Evolutionary conservation across 1,140 invertebrate genomes (phyloP), one percentile per base, ranked within the genome.

Genomic region (Littorina saxatilis): DNA sequence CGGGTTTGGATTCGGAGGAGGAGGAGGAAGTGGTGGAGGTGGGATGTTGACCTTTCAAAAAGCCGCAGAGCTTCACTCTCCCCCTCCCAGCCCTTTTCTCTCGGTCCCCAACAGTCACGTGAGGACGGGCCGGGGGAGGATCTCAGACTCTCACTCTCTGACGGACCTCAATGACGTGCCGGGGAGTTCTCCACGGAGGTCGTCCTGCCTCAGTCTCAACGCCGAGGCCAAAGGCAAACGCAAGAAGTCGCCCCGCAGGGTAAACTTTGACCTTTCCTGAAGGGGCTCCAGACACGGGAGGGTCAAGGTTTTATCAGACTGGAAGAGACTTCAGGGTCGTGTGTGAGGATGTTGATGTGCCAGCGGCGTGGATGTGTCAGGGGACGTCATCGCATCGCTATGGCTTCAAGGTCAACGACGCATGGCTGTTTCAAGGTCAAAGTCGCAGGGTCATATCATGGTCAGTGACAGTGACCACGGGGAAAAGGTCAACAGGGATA

Each of bases 181-280:
- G 1, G 23, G 58, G 27, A 79, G 63, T 0, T 47, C 35, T 3
- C 63, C 75, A 11, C 40, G 80, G 20, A 55, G 80, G 13, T 17
- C 79, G 27, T 84, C 83, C n/a, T 84, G 83, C 37, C 70, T 84
- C 27, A 84, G 80, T 35, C 58, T 84, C 39, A 84, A 81, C 70
- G 79, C 63, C 32, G 83, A 81, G 2, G 76, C 79, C 29, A 66
- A 61, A 27, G 80, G 80, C 37, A 73, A 79, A 5, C 58, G 80
- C 15, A 47, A 47, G 13, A 81, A 81, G 37, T 84, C 83, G 0
- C 79, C 83, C 0, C 79, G 80, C 37, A 72, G 80, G 37, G 83
- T 84, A 27, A 84, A 80, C 66, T 84, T 84, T 63, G 77, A 84
- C 43, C 79, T 84, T 29, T 84, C 82, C 73, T 84, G 76, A 78